Evolutionary conservation across 2,888 invertebrate species (phyloP), one percentile per base, ranked within the genome.

Genomic region (Luperina testacea): DNA sequence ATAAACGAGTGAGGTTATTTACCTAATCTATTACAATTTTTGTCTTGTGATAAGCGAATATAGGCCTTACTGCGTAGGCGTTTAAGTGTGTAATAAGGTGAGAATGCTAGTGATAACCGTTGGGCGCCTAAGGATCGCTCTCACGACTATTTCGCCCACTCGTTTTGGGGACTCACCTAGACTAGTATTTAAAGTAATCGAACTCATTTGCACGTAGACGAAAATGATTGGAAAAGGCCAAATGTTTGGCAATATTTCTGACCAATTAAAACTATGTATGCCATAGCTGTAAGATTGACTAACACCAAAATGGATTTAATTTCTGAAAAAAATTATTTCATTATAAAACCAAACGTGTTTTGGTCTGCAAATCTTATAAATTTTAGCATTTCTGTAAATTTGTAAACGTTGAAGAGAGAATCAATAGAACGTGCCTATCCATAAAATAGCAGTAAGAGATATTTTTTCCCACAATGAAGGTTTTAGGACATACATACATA

Each of bases 61-160:
- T 88, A 77, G 63, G 20, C 77, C 82, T 90, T 91, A 89, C 63
- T 61, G 67, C 32, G 75, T 84, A 78, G 73, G 77, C 13, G 79
- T 87, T 71, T 87, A 88, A 77, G 85, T 78, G 65, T 75, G 82
- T 80, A 79, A 84, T 81, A 73, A 88, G 65, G 24, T 74, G 81
- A 73, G 85, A 81, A 86, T 72, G 74, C 79, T 76, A 75, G 81
- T 87, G 87, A 87, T 87, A 84, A 85, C 85, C 79, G 88, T 65
- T 88, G 88, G 92, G 92, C 91, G 92, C 91, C 90, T 80, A 73
- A 61, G 86, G 88, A 87, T 86, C 87, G 92, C 90, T 94, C 95
- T 92, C 95, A 95, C 94, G 94, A 90, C 86, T 89, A 87, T 90
- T 80, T 87, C 92, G 88, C 94, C 95, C 90, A 95, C 95, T 90